Evolutionary conservation across 2,797 vertebrate genomes (phyloP).

Genomic region (Hippocampus kuda): DNA sequence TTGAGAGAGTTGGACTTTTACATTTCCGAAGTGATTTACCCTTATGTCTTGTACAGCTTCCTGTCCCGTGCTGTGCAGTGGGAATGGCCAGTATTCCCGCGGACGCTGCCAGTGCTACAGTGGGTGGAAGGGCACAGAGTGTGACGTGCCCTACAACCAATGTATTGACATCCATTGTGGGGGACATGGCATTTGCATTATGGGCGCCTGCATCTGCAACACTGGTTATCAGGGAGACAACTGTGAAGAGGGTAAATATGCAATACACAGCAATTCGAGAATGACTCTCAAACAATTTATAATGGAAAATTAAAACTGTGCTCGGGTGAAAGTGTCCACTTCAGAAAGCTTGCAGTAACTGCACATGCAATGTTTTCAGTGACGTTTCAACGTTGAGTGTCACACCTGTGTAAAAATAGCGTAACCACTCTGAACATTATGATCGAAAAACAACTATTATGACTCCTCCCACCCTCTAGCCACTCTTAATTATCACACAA

Average conservation of each 20-base stretch:
- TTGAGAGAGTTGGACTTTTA: neutral
- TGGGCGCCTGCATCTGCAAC: slow-evolving; percentile 91
- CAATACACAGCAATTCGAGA: neutral
- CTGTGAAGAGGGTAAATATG: slow-evolving; percentile 87
- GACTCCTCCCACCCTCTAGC: neutral
- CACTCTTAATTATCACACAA: neutral
- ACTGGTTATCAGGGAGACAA: slow-evolving; percentile 94
- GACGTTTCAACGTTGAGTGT: too few relatives aligned
- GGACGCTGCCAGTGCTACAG: slow-evolving; percentile 97
- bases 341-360: neutral
- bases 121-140: slow-evolving; percentile 96
- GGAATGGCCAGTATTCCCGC: slow-evolving; percentile 93
- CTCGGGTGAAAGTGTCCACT: neutral
- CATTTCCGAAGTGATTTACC: neutral
- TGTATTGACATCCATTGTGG: slow-evolving; percentile 92
- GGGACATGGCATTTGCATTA: slow-evolving; percentile 89
- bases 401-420: too few relatives aligned
- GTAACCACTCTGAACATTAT: too few relatives aligned
- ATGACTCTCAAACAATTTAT: neutral
- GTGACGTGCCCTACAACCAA: slow-evolving; percentile 86
- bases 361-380: neutral
- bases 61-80: slow-evolving; percentile 91
- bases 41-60: slow-evolving; percentile 66
- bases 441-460: too few relatives aligned
- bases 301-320: neutral